Evolutionary conservation across 2,888 invertebrate species (phyloP), one percentile per base, ranked within the genome.

Genomic region (Lasioglossum leucozonium): DNA sequence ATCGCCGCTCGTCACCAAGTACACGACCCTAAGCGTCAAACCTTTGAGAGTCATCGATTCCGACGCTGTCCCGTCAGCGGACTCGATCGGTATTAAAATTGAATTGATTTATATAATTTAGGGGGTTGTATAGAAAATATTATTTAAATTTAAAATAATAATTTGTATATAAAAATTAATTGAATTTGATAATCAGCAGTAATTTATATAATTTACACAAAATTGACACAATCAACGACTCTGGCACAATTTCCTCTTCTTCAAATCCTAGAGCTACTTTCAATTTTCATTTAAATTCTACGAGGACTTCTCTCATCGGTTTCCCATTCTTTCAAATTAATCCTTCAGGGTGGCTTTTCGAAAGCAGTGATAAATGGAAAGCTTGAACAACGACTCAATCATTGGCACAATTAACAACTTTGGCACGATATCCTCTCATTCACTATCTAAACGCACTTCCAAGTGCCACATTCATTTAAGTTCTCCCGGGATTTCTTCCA

Each of bases 1-100:
- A 13, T 34, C 58, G 75, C 42, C 47, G 72, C 42, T 77, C 62
- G 72, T 76, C 51, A 67, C 37, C 13, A 79, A 76, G 72, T 72
- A 55, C 75, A 67, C 83, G 40, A 75, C 55, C 81, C 42, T 26
- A 22, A 6, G 11, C 34, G 10, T 55, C 30, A 26, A 40, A 22
- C n/a, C 40, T n/a, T 13, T 5, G 22, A n/a, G 69, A 69, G 37
- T 22, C 37, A 67, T 62, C 62, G 62, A 67, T 65, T 34, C 30
- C 16, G 34, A 34, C 65, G 65, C 30, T 18, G 34, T 37, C 67
- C 5, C n/a, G n/a, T 69, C 40, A n/a, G 67, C 67, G 37, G 4
- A 37, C 37, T 22, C 67, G 4, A 67, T 37, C 51, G 10, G 51
- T 51, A n/a, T n/a, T n/a, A n/a, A n/a, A n/a, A n/a, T n/a, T n/a